phyloP scores from a whole-genome alignment of 92 coral and sea anemone genomes.

The Bergia sp. region DNA sequence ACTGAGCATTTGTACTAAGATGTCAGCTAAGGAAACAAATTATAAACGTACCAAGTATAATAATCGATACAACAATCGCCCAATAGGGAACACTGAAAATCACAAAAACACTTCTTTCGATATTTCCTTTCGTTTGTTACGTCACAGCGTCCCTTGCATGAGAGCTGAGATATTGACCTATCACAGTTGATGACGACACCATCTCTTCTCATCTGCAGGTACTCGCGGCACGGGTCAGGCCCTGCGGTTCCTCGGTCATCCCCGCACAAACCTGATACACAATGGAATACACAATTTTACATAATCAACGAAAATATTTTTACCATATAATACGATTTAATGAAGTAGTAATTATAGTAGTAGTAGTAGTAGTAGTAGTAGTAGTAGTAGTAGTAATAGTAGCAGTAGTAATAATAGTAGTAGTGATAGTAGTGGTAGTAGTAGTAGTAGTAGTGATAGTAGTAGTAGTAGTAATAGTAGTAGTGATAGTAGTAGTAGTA shows the following conservation, averaged over 20 bases:
- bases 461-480: too few species aligned
- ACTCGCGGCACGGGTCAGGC: neutral
- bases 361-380: too few species aligned
- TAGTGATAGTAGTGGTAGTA: too few species aligned
- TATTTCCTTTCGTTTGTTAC: neutral
- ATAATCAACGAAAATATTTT: neutral
- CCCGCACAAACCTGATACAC: neutral
- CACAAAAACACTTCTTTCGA: neutral
- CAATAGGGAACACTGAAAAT: neutral
- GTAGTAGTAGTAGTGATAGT: too few species aligned
- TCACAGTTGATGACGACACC: conserved; percentile 16
- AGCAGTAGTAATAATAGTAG: too few species aligned
- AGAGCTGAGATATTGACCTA: neutral
- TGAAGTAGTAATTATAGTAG: too few species aligned
- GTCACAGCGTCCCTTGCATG: conserved; percentile 15
- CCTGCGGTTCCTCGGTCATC: neutral
- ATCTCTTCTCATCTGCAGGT: neutral
- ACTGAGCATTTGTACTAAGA: too few species aligned
- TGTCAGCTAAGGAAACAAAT: too few species aligned
- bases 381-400: too few species aligned
- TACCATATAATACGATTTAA: too few species aligned
- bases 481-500: too few species aligned
- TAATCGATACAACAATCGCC: conserved; percentile 27
- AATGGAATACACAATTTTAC: neutral
- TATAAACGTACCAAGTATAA: neutral